Evolutionary conservation across 1,140 invertebrate species (phyloP).

Genomic region (Ips typographus): DNA sequence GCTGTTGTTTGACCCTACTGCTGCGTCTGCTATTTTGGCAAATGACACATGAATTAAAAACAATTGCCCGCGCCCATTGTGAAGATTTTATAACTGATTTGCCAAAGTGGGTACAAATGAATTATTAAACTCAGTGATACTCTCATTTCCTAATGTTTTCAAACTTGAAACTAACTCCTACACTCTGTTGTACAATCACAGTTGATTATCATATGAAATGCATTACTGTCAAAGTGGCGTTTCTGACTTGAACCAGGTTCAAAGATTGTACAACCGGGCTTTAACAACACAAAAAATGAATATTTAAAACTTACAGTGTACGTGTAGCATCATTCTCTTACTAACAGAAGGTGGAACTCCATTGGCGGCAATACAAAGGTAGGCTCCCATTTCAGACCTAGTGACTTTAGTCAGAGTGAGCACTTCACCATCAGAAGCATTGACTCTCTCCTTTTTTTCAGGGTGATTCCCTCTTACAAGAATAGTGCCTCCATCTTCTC

Average conservation of each 20-base stretch:
- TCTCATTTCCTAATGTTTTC: background rate
- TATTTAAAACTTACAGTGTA: slow-evolving; percentile 74
- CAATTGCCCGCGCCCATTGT: slow-evolving; percentile 27
- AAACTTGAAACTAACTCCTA: background rate
- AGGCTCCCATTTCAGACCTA: slow-evolving; percentile 79
- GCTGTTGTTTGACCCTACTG: slow-evolving; percentile 33
- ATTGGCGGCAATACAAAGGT: slow-evolving; percentile 68
- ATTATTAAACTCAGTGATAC: slow-evolving; percentile 17
- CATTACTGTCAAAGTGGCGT: too few relatives aligned
- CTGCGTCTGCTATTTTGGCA: slow-evolving; percentile 31
- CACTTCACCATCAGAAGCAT: slow-evolving; percentile 72
- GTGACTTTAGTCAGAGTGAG: slow-evolving; percentile 78
- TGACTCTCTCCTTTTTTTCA: slow-evolving; percentile 70
- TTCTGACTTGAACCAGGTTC: too few relatives aligned
- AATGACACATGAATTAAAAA: slow-evolving; percentile 37
- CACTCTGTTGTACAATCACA: background rate
- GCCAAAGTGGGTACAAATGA: slow-evolving; percentile 27
- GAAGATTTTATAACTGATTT: slow-evolving; percentile 33
- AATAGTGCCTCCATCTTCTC: slow-evolving; percentile 83
- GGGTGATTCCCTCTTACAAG: slow-evolving; percentile 69
- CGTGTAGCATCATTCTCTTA: slow-evolving; percentile 66
- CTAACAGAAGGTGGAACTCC: slow-evolving; percentile 68
- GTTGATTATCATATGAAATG: too few relatives aligned
- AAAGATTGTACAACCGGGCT: background rate
- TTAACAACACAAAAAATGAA: background rate